A percentile compares a stretch with the other conserved stretches of the same genome.
Conservation (phyloP, 2,797 vertebrate species). For the Limosa lapponica region DNA sequence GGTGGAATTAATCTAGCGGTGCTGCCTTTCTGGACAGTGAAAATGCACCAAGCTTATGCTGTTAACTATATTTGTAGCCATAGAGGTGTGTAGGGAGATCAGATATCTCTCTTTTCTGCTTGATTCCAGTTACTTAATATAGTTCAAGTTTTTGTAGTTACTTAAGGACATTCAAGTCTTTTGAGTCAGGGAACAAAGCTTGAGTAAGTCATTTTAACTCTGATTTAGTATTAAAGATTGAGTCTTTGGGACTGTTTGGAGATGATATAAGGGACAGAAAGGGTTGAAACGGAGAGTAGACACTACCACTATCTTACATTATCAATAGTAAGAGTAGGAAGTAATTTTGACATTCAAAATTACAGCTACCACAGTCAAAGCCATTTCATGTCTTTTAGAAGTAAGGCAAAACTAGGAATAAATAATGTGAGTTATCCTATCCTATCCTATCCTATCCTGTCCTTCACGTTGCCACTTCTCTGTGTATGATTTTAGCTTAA, state of each 20-base stretch:
- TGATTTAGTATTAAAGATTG: background rate
- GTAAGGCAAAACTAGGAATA: background rate
- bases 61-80: background rate
- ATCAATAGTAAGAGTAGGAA: background rate
- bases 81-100: background rate
- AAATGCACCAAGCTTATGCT: background rate
- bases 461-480: background rate
- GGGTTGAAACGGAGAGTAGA: background rate
- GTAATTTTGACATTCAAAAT: background rate
- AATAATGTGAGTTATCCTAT: background rate
- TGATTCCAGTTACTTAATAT: background rate
- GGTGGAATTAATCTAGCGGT: background rate
- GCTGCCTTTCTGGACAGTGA: background rate
- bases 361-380: background rate
- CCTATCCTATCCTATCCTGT: background rate
- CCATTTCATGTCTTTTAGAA: background rate
- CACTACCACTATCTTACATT: background rate
- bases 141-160: background rate
- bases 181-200: background rate
- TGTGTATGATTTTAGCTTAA: fast-evolving
- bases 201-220: background rate
- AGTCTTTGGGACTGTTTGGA: background rate
- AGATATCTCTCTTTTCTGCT: background rate
- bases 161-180: background rate
- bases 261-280: background rate